Evolutionary conservation across 2,797 vertebrate genomes (phyloP).

Genomic region (Acanthurus lineatus): DNA sequence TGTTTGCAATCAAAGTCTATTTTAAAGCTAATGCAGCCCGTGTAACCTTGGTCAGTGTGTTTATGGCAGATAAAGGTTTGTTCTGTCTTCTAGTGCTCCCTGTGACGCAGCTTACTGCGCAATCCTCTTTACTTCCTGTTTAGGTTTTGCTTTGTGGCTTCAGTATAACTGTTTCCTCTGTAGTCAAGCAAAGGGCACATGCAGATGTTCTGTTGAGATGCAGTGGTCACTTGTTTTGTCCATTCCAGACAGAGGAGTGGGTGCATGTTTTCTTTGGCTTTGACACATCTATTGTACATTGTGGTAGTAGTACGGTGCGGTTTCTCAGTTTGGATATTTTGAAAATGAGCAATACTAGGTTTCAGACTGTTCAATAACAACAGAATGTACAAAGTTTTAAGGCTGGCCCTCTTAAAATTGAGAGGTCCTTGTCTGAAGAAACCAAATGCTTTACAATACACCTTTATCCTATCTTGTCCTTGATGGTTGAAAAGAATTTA

Average conservation of each 20-base stretch:
- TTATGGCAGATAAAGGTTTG: slow-evolving; percentile 1
- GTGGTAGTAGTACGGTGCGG: slow-evolving; percentile 8
- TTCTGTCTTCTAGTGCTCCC: slow-evolving; percentile 24
- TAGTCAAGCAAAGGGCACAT: slow-evolving; percentile 47
- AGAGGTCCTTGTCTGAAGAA: slow-evolving; percentile 2
- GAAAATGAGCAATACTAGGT: slow-evolving; percentile 35
- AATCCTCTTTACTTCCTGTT: slow-evolving; percentile 81
- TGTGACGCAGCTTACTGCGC: slow-evolving; percentile 57
- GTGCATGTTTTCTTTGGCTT: slow-evolving; percentile 61
- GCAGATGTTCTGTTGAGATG: slow-evolving; percentile 44
- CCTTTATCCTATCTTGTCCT: slow-evolving; percentile 8
- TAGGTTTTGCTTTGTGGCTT: slow-evolving; percentile 65
- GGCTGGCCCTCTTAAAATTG: background rate
- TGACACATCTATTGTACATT: slow-evolving; percentile 45
- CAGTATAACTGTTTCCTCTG: slow-evolving; percentile 74
- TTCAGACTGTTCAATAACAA: slow-evolving; percentile 10
- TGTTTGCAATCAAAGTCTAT: background rate
- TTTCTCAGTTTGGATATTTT: slow-evolving; percentile 47
- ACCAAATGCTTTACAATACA: background rate
- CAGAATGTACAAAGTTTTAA: slow-evolving; percentile 1
- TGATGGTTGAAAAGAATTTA: slow-evolving; percentile 18
- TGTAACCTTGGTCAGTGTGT: background rate
- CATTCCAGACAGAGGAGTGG: slow-evolving; percentile 50
- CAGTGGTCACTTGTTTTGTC: slow-evolving; percentile 69
- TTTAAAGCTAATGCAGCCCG: background rate